Conservation (phyloP, 2,888 invertebrate genomes). For the Pogonocherus hispidulus region DNA sequence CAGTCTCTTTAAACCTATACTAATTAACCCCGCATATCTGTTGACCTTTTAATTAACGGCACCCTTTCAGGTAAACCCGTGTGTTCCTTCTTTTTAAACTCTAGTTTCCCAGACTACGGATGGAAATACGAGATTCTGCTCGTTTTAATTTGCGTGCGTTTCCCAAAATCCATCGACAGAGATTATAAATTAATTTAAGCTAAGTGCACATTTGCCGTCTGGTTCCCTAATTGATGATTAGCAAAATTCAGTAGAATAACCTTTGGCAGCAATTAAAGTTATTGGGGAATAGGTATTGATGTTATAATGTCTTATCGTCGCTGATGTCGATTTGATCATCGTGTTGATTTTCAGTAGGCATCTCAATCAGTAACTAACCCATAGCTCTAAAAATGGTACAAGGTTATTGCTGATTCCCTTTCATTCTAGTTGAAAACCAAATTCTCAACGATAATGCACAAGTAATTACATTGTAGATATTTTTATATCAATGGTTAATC, state of each 20-base stretch:
- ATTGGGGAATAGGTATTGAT: constrained; percentile 1
- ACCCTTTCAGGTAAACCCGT: constrained; percentile 11
- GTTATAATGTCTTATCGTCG: not conserved
- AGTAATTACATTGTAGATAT: too few species aligned
- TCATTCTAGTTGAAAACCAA: too few species aligned
- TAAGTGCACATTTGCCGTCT: constrained; percentile 2
- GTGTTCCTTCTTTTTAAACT: not conserved
- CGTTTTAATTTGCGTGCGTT: constrained; percentile 21
- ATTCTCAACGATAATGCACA: too few species aligned
- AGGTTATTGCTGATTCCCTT: too few species aligned
- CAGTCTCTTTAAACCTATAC: not conserved
- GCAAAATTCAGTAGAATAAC: constrained; percentile 29
- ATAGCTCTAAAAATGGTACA: too few species aligned
- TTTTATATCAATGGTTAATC: too few species aligned
- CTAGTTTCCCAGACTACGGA: constrained; percentile 8
- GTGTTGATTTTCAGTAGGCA: too few species aligned
- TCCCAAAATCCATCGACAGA: constrained; percentile 23
- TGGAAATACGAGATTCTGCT: constrained; percentile 24
- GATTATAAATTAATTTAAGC: constrained; percentile 24
- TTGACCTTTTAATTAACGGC: constrained; percentile 29
- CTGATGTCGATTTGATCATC: too few species aligned
- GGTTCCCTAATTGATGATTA: constrained; percentile 35
- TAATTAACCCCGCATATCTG: constrained; percentile 26
- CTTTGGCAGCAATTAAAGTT: constrained; percentile 28
- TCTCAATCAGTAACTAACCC: too few species aligned